phyloP scores from a whole-genome alignment of 2,113 vertebrate species.

The Galeopterus variegatus region DNA sequence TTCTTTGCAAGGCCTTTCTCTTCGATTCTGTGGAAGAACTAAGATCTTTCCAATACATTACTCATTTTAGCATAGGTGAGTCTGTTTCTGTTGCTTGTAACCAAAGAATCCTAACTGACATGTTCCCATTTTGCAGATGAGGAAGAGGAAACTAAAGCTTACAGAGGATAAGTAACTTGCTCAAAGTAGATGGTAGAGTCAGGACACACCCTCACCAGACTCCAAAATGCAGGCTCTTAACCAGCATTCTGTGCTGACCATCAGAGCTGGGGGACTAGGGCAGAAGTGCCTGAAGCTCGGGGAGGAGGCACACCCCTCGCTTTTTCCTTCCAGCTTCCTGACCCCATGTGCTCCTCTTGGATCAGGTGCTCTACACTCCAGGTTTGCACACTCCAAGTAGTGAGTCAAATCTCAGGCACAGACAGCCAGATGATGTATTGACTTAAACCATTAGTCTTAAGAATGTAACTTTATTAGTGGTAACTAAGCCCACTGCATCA shows the following conservation, averaged over 20 bases:
- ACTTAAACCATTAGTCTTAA: not conserved
- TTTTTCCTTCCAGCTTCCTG: not conserved
- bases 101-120: not conserved
- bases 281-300: not conserved
- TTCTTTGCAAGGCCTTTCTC: constrained; percentile 8
- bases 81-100: constrained; percentile 22
- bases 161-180: not conserved
- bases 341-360: not conserved
- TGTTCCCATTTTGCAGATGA: not conserved
- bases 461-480: not conserved
- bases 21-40: not conserved
- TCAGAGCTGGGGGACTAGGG: not conserved
- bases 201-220: not conserved
- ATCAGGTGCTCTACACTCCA: not conserved
- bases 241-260: not conserved
- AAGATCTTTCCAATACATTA: not conserved
- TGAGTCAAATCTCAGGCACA: not conserved
- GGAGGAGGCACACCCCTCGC: not conserved
- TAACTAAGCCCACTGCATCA: not conserved
- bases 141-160: constrained; percentile 18
- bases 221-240: not conserved
- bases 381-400: not conserved
- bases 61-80: not conserved
- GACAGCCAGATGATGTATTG: not conserved
- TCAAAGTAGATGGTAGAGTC: not conserved